Base-by-base conservation (phyloP, 2,888 invertebrate genomes). In the Glyphotaelius pellucidus region DNA sequence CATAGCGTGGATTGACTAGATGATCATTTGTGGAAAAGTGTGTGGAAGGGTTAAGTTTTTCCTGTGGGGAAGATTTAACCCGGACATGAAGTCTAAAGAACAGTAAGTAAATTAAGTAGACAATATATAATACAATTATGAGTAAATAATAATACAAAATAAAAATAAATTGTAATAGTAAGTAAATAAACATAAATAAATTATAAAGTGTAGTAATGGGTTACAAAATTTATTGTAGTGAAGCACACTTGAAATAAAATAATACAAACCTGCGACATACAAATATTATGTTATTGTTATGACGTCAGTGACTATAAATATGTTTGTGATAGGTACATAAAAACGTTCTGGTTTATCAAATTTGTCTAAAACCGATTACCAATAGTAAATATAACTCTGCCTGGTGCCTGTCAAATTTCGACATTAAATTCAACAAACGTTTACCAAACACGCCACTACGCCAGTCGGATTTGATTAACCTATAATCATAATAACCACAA, bases 401-500 rank as follows among this genome's bases (percentile, higher is more conserved):
- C 67, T 67, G 67, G 67, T 67, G 9, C n/a, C 67, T 67, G 67
- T 67, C 67, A 67, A 67, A 25, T 67, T 67, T 67, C 67, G 25
- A 67, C 67, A 67, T 67, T n/a, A 67, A 67, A 67, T 67, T 25
- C 67, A 67, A n/a, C 25, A 67, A 67, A 67, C 67, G 67, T 67
- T 67, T 67, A 67, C 67, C 67, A 67, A 67, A 67, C 67, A 67
- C 67, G 67, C 67, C 67, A 67, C 25, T n/a, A n/a, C 67, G 67
- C 67, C 67, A 67, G 67, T 67, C 67, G 32, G 32, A 19, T 32
- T 67, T 67, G 67, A 67, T 67, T 67, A 67, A 67, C 67, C 25
- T 67, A 67, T 67, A 67, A 67, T 88, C 80, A 81, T 83, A 89
- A 91, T 91, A 87, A 35, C 30, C 30, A 52, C 32, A 32, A 31